Base-by-base conservation (phyloP, 2,113 vertebrate species). In the Octodon degus region DNA sequence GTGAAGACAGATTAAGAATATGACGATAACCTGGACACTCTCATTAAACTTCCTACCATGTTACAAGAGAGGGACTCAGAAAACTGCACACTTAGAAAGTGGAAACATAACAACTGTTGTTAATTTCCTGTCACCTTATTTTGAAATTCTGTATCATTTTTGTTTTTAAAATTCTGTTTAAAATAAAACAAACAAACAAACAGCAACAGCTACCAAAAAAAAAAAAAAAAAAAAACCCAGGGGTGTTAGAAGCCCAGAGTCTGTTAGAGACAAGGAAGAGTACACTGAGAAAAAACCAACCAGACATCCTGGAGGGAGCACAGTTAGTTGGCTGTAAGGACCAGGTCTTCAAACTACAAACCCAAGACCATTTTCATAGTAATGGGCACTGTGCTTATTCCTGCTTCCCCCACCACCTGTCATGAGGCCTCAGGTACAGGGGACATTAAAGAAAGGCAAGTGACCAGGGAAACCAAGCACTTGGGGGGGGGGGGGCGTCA, bases 11-110 rank as follows among this genome's bases (percentile, higher is more conserved):
- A 55, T 47, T 20, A 83, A 60, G 43, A 83, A 80, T 17, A 87
- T 7, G 10, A 72, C 74, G 87, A 80, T 40, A 74, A 68, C 43
- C 24, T 89, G 63, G 16, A 91, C 63, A 58, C 3, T 77, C 87
- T 60, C 63, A 89, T 43, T 95, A 91, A 90, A 93, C 60, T 79
- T 77, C 34, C 40, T 86, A 86, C 1, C 43, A 72, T 32, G 67
- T 76, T 79, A 91, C 24, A 13, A 85, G 76, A 93, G 55, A 83
- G 32, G 14, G 60, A 82, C 10, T 96, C 67, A 89, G 77, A 90
- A 96, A 92, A 81, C 50, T 43, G 34, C 43, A 88, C 34, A 70
- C 67, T 70, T 34, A 70, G 19, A 63, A 63, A 63, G 22, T 25
- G 24, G 7, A 24, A 63, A 25, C 25, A 7, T 63, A 63, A 63